These are phyloP conservation scores for Neodiprion virginianus DNA, from an alignment of 1,140 invertebrate genomes.

Conservation along the genomic window DNA sequence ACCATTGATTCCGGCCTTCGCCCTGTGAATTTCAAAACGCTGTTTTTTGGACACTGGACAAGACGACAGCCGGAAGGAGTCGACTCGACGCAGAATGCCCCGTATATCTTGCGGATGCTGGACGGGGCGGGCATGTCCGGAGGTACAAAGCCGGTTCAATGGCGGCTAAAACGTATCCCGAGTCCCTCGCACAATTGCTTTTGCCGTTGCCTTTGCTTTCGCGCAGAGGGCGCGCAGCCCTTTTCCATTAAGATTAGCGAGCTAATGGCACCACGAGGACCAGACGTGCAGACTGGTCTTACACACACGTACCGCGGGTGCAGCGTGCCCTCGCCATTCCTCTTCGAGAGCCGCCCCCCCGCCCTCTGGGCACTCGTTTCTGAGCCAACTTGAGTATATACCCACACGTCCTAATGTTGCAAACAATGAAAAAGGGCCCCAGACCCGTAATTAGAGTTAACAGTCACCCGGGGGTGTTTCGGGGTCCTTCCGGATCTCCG, in stretches of 20 bases:
- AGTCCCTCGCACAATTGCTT: constrained; percentile 28
- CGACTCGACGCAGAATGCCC: background rate
- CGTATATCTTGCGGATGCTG: background rate
- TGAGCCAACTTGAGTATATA: background rate
- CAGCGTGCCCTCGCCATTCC: too few relatives aligned
- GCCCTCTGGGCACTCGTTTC: background rate
- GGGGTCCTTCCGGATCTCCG: background rate
- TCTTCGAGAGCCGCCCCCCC: too few relatives aligned
- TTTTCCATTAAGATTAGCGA: constrained; percentile 47
- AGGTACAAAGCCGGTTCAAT: constrained; percentile 19
- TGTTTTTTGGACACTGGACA: background rate
- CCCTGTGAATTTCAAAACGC: background rate
- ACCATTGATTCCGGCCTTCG: background rate
- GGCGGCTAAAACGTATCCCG: constrained; percentile 37
- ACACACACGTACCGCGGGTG: too few relatives aligned
- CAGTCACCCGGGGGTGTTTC: background rate
- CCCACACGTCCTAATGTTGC: background rate
- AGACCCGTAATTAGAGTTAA: background rate
- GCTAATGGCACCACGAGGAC: constrained; percentile 38
- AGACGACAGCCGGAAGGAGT: too few relatives aligned
- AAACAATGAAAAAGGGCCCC: background rate
- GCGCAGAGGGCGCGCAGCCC: constrained; percentile 26
- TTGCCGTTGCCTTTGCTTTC: constrained; percentile 24
- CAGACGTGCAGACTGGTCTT: background rate
- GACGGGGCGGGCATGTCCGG: background rate